Conservation (phyloP, 2,888 invertebrate species). For the Rhingia rostrata region DNA sequence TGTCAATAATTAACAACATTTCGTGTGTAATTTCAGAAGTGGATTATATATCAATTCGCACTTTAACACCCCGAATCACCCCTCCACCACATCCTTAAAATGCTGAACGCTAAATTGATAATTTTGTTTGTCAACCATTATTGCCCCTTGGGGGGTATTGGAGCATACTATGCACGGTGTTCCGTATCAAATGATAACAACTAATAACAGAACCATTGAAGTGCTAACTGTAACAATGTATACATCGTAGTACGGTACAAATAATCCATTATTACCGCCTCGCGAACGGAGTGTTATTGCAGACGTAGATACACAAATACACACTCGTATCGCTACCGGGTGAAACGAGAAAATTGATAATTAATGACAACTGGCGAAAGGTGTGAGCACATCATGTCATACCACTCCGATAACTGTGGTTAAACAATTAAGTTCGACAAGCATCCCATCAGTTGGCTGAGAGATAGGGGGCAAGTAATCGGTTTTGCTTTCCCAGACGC, state of each 20-base stretch:
- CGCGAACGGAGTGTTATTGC: constrained; percentile 26
- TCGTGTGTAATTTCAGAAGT: constrained; percentile 32
- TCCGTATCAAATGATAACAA: constrained; percentile 46
- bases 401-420: constrained; percentile 17
- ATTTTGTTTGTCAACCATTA: constrained; percentile 39
- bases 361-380: constrained; percentile 24
- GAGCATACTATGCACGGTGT: constrained; percentile 5
- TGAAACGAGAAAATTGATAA: constrained; percentile 15
- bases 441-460: background rate
- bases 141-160: background rate
- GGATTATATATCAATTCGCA: constrained; percentile 53
- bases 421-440: constrained; percentile 5
- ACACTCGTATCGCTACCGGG: constrained; percentile 1
- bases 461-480: background rate
- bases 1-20: constrained; percentile 32
- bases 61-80: constrained; percentile 1
- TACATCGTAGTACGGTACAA: background rate
- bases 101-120: background rate
- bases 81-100: background rate
- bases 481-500: constrained; percentile 15
- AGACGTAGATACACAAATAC: background rate
- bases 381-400: constrained; percentile 32
- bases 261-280: background rate
- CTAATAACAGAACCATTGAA: constrained; percentile 31
- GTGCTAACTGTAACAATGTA: constrained; percentile 3